Base-by-base conservation (phyloP, 2,113 vertebrate genomes). In the Eptatretus burgeri region DNA sequence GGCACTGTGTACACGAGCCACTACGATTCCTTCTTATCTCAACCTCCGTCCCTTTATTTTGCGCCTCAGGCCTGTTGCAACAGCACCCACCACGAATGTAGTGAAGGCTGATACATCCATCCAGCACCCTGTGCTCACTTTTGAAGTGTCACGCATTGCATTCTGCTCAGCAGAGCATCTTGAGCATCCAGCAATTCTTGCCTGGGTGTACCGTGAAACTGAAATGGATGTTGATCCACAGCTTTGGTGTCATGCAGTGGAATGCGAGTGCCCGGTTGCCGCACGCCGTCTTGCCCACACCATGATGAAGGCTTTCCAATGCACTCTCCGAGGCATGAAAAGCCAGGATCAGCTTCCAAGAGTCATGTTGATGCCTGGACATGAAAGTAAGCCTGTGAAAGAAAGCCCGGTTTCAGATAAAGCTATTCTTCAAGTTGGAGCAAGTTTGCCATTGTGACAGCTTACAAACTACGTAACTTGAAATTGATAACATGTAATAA, bases 251-350 rank as follows among this genome's bases (percentile, higher is more conserved):
- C 93, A 98, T 1, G 93, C 85, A 0, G 85, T 98, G 13, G 83
- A 89, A 74, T 96, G 89, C 8, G 83, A 94, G 76, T 87, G 77
- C 77, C 93, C 95, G 79, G 74, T 93, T 16, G 84, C 93, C 77
- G 93, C 93, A 72, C 95, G 95, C 76, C 89, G 86, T 78, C 77
- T 98, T 71, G 93, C 93, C 2, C 89, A 98, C 5, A 81, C 86
- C 62, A 98, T 98, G 93, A 98, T 98, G 93, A 87, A 96, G 74
- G 88, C 93, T 69, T 98, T 98, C 77, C 87, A 74, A 77, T 91
- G 93, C 77, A 96, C 93, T 76, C 95, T 98, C 81, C 82, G 84
- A 71, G 91, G 88, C 75, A 96, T 98, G 89, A 84, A 83, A 74
- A 89, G 83, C 0, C 3, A 41, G 27, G 27, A 41, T 5, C 27